Percentiles rank a stretch among this genome's conserved stretches.
Conservation (phyloP, 2,888 invertebrate genomes). For the Beris chalybata region DNA sequence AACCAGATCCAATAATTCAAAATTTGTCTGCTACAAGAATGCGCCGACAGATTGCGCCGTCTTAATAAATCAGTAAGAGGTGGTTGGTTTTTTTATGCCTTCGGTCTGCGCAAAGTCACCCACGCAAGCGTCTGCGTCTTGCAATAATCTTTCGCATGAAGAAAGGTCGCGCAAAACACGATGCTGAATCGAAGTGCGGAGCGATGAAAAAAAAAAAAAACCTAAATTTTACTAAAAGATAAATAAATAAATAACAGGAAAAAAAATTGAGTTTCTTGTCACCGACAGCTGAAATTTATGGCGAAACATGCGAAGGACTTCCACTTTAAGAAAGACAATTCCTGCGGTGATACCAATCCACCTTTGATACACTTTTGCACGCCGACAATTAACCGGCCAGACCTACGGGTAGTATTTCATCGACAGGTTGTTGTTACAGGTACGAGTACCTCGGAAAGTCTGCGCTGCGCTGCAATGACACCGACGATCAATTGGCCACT, state of each 20-base stretch:
- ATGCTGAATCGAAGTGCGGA: slow-evolving; percentile 20
- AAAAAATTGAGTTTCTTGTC: slow-evolving; percentile 31
- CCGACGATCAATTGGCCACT: slow-evolving; percentile 29
- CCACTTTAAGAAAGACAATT: slow-evolving; percentile 15
- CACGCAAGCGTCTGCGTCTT: slow-evolving; percentile 25
- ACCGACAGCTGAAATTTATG: slow-evolving; percentile 31
- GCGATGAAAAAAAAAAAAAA: slow-evolving; percentile 16
- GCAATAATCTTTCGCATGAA: slow-evolving; percentile 30
- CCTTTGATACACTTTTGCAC: slow-evolving; percentile 23
- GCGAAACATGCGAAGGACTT: slow-evolving; percentile 30
- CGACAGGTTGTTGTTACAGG: slow-evolving; percentile 30
- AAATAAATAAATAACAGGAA: slow-evolving; percentile 19
- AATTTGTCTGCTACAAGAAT: slow-evolving; percentile 34
- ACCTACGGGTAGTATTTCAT: slow-evolving; percentile 32
- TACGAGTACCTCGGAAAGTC: slow-evolving; percentile 13
- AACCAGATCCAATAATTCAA: slow-evolving; percentile 32
- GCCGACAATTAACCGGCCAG: slow-evolving; percentile 31
- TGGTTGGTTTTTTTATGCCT: slow-evolving; percentile 16
- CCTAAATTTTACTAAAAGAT: slow-evolving; percentile 10
- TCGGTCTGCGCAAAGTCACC: slow-evolving; percentile 14
- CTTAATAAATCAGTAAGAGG: slow-evolving; percentile 31
- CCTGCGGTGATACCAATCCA: slow-evolving; percentile 27
- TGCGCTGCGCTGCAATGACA: slow-evolving; percentile 28
- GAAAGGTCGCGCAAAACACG: slow-evolving; percentile 29
- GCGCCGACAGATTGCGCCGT: slow-evolving; percentile 34